phyloP scores from a whole-genome alignment of 2,797 vertebrate genomes.

The Betta splendens region DNA sequence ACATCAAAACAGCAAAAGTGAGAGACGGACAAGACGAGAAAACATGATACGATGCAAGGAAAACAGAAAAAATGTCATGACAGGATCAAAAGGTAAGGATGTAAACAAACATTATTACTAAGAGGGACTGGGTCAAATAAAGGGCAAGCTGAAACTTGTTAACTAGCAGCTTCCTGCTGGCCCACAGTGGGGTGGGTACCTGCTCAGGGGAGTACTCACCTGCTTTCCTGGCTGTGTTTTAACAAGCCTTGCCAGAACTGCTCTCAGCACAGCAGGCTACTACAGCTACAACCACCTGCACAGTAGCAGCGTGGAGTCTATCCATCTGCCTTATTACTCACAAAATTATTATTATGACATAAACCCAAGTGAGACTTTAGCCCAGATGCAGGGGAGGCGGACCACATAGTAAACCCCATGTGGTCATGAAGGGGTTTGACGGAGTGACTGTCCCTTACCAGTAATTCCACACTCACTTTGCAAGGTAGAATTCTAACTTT shows the following conservation, averaged over 20 bases:
- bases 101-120: conserved; percentile 58
- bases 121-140: conserved; percentile 73
- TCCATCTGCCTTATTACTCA: conserved; percentile 30
- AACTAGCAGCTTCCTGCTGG: conserved; percentile 80
- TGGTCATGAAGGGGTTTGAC: conserved; percentile 1
- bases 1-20: conserved; percentile 45
- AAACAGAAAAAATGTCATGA: conserved; percentile 7
- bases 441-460: neutral
- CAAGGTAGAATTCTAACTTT: neutral
- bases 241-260: conserved; percentile 87
- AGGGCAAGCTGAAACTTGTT: conserved; percentile 92
- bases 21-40: neutral
- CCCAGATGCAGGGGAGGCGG: neutral
- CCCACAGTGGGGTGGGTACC: conserved; percentile 49
- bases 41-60: neutral
- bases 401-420: too few species aligned
- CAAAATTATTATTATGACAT: conserved; percentile 29
- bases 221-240: conserved; percentile 80
- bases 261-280: conserved; percentile 64
- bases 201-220: conserved; percentile 57
- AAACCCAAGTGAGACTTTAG: conserved; percentile 20
- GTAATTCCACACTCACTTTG: neutral
- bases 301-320: conserved; percentile 62
- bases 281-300: conserved; percentile 73
- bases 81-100: conserved; percentile 8